A percentile compares a stretch with the other conserved stretches of the same genome.
Evolutionary conservation across 1,140 invertebrate genomes (phyloP).

Genomic region (Thaumatotibia leucotreta): DNA sequence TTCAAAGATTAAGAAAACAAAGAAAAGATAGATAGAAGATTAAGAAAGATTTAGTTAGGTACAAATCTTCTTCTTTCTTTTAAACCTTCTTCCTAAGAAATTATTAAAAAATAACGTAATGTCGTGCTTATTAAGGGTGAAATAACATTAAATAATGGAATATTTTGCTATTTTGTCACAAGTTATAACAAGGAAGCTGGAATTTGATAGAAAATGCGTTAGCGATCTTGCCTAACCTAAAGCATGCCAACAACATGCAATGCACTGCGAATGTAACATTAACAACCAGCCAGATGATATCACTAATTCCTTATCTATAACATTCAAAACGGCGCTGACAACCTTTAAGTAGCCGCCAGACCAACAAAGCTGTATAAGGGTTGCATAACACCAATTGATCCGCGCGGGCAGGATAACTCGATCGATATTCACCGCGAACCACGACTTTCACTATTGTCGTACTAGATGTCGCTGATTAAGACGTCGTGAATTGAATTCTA

Average conservation of each 20-base stretch:
- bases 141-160: too few relatives aligned
- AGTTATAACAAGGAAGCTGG: too few relatives aligned
- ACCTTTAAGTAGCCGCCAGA: neutral
- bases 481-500: conserved; percentile 41
- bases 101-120: too few relatives aligned
- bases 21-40: too few relatives aligned
- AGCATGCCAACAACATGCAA: neutral
- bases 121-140: too few relatives aligned
- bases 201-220: neutral
- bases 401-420: conserved; percentile 27
- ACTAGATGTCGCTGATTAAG: conserved; percentile 37
- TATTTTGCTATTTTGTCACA: too few relatives aligned
- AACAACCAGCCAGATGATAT: neutral
- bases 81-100: too few relatives aligned
- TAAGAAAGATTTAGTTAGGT: too few relatives aligned
- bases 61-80: too few relatives aligned
- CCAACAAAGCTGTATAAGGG: neutral
- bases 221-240: neutral
- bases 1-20: too few relatives aligned
- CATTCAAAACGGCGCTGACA: neutral
- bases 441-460: conserved; percentile 49
- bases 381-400: conserved; percentile 9
- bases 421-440: conserved; percentile 41
- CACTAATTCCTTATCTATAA: neutral
- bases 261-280: neutral